Percentiles rank a stretch among this genome's conserved stretches.
phyloP scores from a whole-genome alignment of 2,797 vertebrate genomes.

The Adelosebastes latens region DNA sequence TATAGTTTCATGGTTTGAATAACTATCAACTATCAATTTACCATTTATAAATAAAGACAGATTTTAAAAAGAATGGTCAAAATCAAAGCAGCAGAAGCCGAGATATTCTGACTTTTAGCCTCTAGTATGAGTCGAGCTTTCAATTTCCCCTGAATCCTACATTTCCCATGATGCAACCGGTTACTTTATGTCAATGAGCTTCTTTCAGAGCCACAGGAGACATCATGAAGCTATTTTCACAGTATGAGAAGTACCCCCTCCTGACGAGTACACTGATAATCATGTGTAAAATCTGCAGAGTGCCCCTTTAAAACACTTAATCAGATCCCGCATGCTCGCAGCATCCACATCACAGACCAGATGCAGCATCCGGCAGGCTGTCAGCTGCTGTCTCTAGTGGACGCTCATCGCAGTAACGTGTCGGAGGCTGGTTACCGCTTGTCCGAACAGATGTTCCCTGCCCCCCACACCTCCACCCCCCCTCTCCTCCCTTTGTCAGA shows the following conservation, averaged over 20 bases:
- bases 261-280: not conserved
- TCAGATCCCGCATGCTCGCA: not conserved
- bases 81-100: no score
- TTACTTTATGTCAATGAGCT: not conserved
- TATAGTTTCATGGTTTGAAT: no score
- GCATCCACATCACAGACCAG: slow-evolving; percentile 12
- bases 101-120: no score
- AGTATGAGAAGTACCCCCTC: no score
- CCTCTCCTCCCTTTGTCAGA: slow-evolving; percentile 38
- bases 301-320: slow-evolving; percentile 5
- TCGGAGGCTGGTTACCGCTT: slow-evolving; percentile 26
- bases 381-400: slow-evolving; percentile 33
- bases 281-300: not conserved
- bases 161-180: not conserved
- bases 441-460: slow-evolving; percentile 67
- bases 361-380: slow-evolving; percentile 17
- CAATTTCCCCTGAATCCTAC: not conserved
- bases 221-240: no score
- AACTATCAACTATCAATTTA: no score
- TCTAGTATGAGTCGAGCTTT: no score
- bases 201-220: not conserved
- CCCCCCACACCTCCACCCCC: not conserved
- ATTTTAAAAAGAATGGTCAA: no score
- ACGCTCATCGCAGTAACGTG: slow-evolving; percentile 30
- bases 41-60: no score